Conservation (phyloP, 2,797 vertebrate species). For the Astyanax mexicanus region DNA sequence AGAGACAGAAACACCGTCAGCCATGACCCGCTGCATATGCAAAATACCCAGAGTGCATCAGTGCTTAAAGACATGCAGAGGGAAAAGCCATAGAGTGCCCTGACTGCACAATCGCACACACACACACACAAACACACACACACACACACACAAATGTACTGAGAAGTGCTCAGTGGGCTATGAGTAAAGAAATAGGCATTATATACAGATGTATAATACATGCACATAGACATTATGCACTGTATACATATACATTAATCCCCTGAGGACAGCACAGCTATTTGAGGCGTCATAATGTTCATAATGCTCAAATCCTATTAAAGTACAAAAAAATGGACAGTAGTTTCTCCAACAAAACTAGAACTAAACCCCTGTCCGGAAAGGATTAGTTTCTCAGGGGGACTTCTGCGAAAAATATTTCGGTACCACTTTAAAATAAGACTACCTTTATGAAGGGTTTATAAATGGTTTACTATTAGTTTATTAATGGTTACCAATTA, state of each 20-base stretch:
- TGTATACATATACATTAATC: not conserved
- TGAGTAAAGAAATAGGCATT: not conserved
- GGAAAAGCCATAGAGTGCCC: not conserved
- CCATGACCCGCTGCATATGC: not conserved
- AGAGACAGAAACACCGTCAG: conserved; percentile 12
- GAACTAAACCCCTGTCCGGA: too few species aligned
- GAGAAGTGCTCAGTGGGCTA: not conserved
- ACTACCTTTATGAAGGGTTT: too few species aligned
- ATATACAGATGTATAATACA: not conserved
- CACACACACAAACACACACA: not conserved
- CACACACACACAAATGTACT: not conserved
- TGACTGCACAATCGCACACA: not conserved
- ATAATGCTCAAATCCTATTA: too few species aligned
- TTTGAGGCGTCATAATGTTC: too few species aligned
- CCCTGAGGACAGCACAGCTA: too few species aligned
- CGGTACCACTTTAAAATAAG: too few species aligned
- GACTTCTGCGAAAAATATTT: too few species aligned
- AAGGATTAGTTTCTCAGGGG: too few species aligned
- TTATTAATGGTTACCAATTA: too few species aligned
- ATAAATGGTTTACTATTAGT: too few species aligned
- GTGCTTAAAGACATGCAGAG: not conserved
- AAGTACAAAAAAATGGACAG: too few species aligned
- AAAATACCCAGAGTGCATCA: not conserved
- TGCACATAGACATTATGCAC: not conserved
- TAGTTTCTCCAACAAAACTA: too few species aligned